Evolutionary conservation across 64 coral and sea anemone genomes (phyloP).

Genomic region (Pocillopora verrucosa): DNA sequence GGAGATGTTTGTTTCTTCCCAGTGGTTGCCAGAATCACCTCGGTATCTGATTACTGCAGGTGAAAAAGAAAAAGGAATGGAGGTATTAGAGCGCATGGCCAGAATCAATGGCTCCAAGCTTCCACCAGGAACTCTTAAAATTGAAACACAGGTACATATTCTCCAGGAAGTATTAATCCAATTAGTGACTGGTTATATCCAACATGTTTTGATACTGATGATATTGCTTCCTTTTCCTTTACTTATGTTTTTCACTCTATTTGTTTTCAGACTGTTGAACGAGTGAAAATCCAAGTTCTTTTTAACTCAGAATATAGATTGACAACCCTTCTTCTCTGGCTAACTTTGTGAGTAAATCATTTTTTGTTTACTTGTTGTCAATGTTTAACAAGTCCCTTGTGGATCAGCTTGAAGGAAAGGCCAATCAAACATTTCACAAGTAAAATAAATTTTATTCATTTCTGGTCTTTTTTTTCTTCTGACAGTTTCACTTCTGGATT

Average conservation of each 20-base stretch:
- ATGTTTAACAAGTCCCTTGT: no score
- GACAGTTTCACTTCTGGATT: slow-evolving; percentile 45
- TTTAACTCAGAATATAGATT: slow-evolving; percentile 51
- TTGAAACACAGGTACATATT: slow-evolving; percentile 31
- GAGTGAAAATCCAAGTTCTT: slow-evolving; percentile 36
- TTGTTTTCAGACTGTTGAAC: slow-evolving; percentile 31
- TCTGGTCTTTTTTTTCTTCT: not conserved
- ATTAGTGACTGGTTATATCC: no score
- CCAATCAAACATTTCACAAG: no score
- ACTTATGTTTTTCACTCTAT: not conserved
- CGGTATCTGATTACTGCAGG: slow-evolving; percentile 83
- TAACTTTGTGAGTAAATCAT: slow-evolving; percentile 43
- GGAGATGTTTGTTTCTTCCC: not conserved
- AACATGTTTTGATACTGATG: no score
- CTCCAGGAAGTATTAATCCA: not conserved
- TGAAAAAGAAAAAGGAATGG: slow-evolving; percentile 70
- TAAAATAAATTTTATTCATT: not conserved
- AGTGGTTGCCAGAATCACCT: slow-evolving; percentile 92
- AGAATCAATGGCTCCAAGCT: slow-evolving; percentile 69
- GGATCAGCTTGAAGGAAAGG: no score
- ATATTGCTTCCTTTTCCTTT: no score
- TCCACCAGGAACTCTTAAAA: slow-evolving; percentile 72
- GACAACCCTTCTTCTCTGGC: slow-evolving; percentile 60
- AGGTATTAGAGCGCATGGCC: slow-evolving; percentile 67
- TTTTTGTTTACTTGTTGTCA: not conserved